These are phyloP conservation scores for Notothenia rossii DNA, from an alignment of 2,113 vertebrate genomes.

Conservation along the genomic window DNA sequence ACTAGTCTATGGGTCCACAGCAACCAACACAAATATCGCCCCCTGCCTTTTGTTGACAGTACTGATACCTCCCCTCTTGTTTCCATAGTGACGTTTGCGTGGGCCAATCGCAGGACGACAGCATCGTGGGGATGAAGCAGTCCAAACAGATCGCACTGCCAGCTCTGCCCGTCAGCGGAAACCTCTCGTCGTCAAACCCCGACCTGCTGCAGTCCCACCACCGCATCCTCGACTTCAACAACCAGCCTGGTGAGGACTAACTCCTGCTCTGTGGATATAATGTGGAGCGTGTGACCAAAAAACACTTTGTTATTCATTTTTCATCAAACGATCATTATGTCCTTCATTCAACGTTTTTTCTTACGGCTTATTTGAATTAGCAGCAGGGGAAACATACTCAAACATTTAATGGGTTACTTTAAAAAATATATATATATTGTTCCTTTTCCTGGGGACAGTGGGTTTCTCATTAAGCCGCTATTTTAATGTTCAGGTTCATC, in stretches of 20 bases:
- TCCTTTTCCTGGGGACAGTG: too few relatives aligned
- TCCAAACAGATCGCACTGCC: constrained; percentile 93
- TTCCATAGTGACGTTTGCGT: constrained; percentile 93
- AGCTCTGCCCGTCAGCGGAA: constrained; percentile 94
- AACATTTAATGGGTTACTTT: background rate
- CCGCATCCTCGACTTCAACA: constrained; percentile 96
- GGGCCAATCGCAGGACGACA: constrained; percentile 98
- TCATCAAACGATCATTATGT: background rate
- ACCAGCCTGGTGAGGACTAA: constrained; percentile 89
- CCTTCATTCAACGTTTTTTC: background rate
- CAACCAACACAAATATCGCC: constrained; percentile 47
- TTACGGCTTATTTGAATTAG: background rate
- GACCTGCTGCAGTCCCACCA: constrained; percentile 97
- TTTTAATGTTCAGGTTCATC: too few relatives aligned
- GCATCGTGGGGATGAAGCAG: constrained; percentile 96
- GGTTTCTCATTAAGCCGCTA: too few relatives aligned
- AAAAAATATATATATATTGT: too few relatives aligned
- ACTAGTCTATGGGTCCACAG: background rate
- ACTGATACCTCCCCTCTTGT: constrained; percentile 56
- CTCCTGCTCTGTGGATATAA: background rate
- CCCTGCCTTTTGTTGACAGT: constrained; percentile 54
- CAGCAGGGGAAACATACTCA: too few relatives aligned
- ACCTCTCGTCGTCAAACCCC: constrained; percentile 96
- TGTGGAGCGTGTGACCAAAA: background rate
- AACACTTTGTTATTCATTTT: background rate